Base-by-base conservation (phyloP, 2,113 vertebrate genomes). In the Colossoma macropomum region DNA sequence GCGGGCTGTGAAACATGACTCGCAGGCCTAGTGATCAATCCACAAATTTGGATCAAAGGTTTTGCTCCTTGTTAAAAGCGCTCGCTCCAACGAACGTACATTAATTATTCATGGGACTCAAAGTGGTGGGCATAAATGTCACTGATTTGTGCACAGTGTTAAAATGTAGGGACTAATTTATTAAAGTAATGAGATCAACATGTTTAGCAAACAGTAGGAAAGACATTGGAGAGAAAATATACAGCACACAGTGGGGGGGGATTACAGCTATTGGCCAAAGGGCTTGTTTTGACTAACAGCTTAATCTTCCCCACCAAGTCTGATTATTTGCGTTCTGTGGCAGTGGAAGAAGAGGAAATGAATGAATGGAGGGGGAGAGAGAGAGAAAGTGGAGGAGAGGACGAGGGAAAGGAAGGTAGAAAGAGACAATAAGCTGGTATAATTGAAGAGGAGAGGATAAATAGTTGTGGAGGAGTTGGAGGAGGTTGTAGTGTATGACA, bases 31-130 rank as follows among this genome's bases (percentile, higher is more conserved):
- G 45, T 45, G 70, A 84, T 87, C 70, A 63, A 66, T 79, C 62
- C 34, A 66, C 68, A 10, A 70, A 62, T 27, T 30, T 75, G 38
- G 75, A 79, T 78, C 75, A 87, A 79, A 87, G 86, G 79, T 84
- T 79, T 79, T 10, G 38, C 32, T 69, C 30, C 86, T 84, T 27
- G 62, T 82, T 79, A 75, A 79, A 84, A 79, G 62, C 38, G 4
- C 23, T 50, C 41, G 8, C 15, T 68, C 80, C 75, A 41, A 87
- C 60, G 71, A 84, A 65, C 41, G 63, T 66, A 48, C 12, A 54
- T 75, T 82, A 72, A 87, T 87, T 84, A 87, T 82, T 79, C 80
- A 79, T 68, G 41, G 21, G 82, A 45, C 59, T 75, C 41, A 71
- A 78, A 82, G 79, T 4, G 63, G 25, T 3, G 66, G n/a, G 81